Conservation (phyloP, 2,888 invertebrate genomes). For the Andrena fulva region DNA sequence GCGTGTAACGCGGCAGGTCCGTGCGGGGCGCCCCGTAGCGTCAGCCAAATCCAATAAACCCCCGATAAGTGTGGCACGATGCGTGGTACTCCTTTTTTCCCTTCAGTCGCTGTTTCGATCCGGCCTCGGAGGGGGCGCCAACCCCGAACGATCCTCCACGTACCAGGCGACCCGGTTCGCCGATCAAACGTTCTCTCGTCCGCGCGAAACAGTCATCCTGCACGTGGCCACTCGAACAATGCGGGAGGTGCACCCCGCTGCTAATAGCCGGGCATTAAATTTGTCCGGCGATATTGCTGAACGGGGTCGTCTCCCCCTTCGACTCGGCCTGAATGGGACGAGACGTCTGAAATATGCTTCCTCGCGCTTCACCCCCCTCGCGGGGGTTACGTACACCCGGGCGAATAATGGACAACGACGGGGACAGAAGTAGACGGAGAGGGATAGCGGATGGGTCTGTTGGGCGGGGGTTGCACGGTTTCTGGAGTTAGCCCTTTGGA, state of each 20-base stretch:
- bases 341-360: conserved; percentile 68
- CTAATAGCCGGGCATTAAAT: conserved; percentile 84
- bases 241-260: conserved; percentile 76
- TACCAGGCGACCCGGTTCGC: conserved; percentile 23
- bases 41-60: conserved; percentile 82
- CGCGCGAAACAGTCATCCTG: conserved; percentile 65
- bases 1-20: conserved; percentile 83
- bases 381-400: conserved; percentile 37
- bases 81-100: conserved; percentile 64
- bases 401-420: conserved; percentile 39
- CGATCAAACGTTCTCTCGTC: conserved; percentile 66
- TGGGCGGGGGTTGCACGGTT: conserved; percentile 6
- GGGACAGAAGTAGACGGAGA: background rate
- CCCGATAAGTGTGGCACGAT: conserved; percentile 80
- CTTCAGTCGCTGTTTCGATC: background rate
- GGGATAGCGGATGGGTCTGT: background rate
- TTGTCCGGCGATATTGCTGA: conserved; percentile 82
- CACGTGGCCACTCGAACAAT: conserved; percentile 82
- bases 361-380: conserved; percentile 37
- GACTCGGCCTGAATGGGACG: conserved; percentile 57
- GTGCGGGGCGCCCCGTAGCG: conserved; percentile 64
- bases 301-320: conserved; percentile 67
- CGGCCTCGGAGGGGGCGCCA: background rate
- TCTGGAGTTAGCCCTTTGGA: conserved; percentile 18
- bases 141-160: conserved; percentile 9